These are phyloP conservation scores for Scomber japonicus DNA, from an alignment of 2,113 vertebrate species.

Conservation along the genomic window DNA sequence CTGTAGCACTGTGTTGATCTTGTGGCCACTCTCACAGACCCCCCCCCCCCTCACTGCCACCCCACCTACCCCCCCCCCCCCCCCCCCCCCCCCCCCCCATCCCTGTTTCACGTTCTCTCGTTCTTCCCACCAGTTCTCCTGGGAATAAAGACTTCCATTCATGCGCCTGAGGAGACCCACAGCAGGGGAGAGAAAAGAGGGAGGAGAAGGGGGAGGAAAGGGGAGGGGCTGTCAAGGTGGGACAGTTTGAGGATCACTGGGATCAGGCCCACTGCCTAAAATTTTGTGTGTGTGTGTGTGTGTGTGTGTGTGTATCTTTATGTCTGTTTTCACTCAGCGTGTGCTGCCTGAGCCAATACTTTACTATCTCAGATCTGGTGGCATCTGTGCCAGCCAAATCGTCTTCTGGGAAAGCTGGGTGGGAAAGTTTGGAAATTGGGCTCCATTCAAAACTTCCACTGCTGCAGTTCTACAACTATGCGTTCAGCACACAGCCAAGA, in stretches of 20 bases:
- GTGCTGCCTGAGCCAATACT: constrained; percentile 40
- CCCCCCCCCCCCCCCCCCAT: constrained; percentile 36
- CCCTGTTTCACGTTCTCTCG: constrained; percentile 77
- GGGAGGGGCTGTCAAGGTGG: constrained; percentile 78
- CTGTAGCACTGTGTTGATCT: constrained; percentile 82
- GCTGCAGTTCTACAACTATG: constrained; percentile 45
- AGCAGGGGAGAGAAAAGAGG: constrained; percentile 80
- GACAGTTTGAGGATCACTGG: constrained; percentile 75
- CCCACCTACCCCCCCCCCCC: constrained; percentile 24
- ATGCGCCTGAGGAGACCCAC: constrained; percentile 82
- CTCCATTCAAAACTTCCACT: constrained; percentile 54
- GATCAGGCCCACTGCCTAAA: constrained; percentile 67
- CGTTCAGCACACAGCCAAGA: constrained; percentile 33
- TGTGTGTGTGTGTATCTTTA: constrained; percentile 38
- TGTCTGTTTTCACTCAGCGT: constrained; percentile 63
- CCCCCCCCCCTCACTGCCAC: constrained; percentile 8
- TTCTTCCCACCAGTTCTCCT: constrained; percentile 85
- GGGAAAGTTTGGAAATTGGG: constrained; percentile 68
- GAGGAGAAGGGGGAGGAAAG: constrained; percentile 64
- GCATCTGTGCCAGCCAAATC: constrained; percentile 62
- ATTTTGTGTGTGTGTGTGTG: constrained; percentile 22
- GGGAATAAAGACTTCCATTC: constrained; percentile 89
- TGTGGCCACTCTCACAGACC: constrained; percentile 79
- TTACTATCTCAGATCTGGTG: constrained; percentile 62
- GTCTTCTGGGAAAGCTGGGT: constrained; percentile 72